A percentile compares a stretch with the other conserved stretches of the same genome.
Conservation (phyloP, 1,140 invertebrate genomes). For the Coptotermes formosanus region DNA sequence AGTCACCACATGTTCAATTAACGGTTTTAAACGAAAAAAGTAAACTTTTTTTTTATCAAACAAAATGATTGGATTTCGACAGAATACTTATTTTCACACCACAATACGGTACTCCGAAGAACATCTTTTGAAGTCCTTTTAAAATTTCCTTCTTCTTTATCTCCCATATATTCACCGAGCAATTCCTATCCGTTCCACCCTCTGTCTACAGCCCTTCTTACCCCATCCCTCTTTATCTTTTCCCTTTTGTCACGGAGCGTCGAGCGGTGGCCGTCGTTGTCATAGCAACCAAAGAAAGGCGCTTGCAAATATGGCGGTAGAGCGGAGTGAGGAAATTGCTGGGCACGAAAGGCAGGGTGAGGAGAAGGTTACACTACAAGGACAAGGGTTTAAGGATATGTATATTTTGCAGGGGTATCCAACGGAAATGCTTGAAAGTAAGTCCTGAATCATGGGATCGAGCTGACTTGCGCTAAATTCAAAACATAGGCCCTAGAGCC, state of each 20-base stretch:
- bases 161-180: constrained; percentile 7
- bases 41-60: not conserved
- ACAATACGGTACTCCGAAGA: not conserved
- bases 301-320: constrained; percentile 32
- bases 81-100: not conserved
- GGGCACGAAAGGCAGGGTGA: not conserved
- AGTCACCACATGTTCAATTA: not conserved
- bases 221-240: constrained; percentile 25
- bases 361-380: not conserved
- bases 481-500: no score
- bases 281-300: constrained; percentile 30
- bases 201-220: not conserved
- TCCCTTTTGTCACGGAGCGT: constrained; percentile 28
- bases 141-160: not conserved
- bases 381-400: not conserved
- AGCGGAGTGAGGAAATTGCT: constrained; percentile 21
- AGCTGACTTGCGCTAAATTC: no score
- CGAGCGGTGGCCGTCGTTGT: constrained; percentile 29
- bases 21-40: not conserved
- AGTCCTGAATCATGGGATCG: not conserved
- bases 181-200: constrained; percentile 17
- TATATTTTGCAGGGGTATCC: not conserved
- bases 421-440: not conserved
- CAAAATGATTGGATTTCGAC: not conserved
- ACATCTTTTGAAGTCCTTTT: not conserved